Percentiles rank a stretch among this genome's conserved stretches.
Evolutionary conservation across 2,888 invertebrate species (phyloP).

Genomic region (Melanostoma scalare): DNA sequence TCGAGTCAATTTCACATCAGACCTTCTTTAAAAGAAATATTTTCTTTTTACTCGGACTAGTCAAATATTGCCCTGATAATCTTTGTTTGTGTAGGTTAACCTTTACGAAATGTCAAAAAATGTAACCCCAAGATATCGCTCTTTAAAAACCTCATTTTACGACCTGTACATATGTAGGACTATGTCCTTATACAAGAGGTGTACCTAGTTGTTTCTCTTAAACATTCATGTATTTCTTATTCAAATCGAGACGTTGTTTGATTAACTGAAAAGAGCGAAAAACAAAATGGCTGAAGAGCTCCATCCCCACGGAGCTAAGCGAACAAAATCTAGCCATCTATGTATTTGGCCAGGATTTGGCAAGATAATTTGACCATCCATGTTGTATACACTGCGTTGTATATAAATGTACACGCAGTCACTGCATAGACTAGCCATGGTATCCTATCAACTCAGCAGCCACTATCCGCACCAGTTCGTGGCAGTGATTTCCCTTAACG

Average conservation of each 20-base stretch:
- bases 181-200: too few species aligned
- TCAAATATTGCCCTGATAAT: conserved; percentile 55
- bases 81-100: conserved; percentile 41
- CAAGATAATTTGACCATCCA: conserved; percentile 55
- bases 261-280: conserved; percentile 10
- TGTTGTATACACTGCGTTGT: conserved; percentile 32
- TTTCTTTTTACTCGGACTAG: conserved; percentile 12
- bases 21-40: conserved; percentile 3
- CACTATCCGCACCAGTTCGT: conserved; percentile 16
- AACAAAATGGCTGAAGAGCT: conserved; percentile 27
- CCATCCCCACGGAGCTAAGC: background rate
- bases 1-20: conserved; percentile 27
- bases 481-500: conserved; percentile 69
- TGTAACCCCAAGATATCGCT: conserved; percentile 10
- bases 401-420: conserved; percentile 15
- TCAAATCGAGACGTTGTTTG: conserved; percentile 24
- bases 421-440: background rate
- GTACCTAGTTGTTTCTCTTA: conserved; percentile 39
- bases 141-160: conserved; percentile 33
- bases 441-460: conserved; percentile 29
- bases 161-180: background rate
- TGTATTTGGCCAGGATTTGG: conserved; percentile 34
- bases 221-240: conserved; percentile 22
- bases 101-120: conserved; percentile 53
- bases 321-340: conserved; percentile 15